Percentiles rank a stretch among this genome's conserved stretches.
Conservation (phyloP, 1,140 invertebrate species). For the Heliothis subflexa region DNA sequence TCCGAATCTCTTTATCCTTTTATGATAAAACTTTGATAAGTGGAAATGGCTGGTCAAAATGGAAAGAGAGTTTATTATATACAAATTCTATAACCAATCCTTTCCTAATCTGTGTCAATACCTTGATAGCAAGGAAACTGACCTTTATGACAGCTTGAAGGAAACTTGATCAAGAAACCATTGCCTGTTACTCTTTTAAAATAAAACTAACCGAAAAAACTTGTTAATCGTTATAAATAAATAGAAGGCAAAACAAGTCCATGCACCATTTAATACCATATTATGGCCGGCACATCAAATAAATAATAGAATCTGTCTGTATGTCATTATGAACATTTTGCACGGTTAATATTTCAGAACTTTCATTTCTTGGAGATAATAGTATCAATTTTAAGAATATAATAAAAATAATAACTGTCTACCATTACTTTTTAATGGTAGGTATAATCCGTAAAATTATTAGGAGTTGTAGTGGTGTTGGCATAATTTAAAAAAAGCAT, state of each 20-base stretch:
- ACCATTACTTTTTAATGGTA: neutral
- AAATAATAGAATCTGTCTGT: neutral
- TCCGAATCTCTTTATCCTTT: too few relatives aligned
- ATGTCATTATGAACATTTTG: neutral
- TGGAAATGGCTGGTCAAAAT: too few relatives aligned
- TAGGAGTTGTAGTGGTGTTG: constrained; percentile 15
- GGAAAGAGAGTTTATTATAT: too few relatives aligned
- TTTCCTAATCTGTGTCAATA: too few relatives aligned
- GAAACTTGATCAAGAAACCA: neutral
- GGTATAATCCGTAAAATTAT: constrained; percentile 35
- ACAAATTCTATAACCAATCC: too few relatives aligned
- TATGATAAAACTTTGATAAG: too few relatives aligned
- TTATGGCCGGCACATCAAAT: constrained; percentile 6
- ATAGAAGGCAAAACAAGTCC: constrained; percentile 4
- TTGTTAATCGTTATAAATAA: constrained; percentile 31
- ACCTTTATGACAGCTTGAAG: too few relatives aligned
- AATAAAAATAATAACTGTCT: constrained; percentile 16
- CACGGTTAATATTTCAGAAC: constrained; percentile 1
- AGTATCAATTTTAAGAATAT: neutral
- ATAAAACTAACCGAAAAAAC: constrained; percentile 10
- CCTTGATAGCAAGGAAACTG: too few relatives aligned
- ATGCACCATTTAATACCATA: constrained; percentile 26
- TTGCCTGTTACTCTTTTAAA: neutral
- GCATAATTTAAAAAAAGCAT: constrained; percentile 6
- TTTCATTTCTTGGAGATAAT: constrained; percentile 8